Conservation (phyloP, 1,140 invertebrate genomes). For the Plectus sambesii region DNA sequence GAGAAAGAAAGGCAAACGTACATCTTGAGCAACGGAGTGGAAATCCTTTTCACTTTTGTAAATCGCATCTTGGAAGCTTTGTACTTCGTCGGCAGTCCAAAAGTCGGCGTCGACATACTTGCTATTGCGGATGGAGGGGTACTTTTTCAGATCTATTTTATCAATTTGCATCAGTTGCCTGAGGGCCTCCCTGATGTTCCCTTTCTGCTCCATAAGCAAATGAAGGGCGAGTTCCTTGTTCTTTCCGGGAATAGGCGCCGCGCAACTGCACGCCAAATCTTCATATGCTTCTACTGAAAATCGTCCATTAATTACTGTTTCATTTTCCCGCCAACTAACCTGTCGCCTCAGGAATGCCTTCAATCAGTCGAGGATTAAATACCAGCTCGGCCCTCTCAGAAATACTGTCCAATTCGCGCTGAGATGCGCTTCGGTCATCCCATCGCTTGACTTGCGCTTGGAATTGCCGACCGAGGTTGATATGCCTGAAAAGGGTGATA, state of each 20-base stretch:
- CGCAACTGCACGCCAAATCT: conserved; percentile 63
- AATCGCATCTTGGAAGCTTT: conserved; percentile 71
- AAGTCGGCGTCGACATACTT: conserved; percentile 38
- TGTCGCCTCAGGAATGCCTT: conserved; percentile 32
- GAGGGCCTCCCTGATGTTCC: conserved; percentile 42
- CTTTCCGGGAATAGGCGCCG: conserved; percentile 60
- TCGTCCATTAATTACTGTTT: not conserved
- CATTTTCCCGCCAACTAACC: conserved; percentile 25
- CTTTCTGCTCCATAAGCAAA: conserved; percentile 55
- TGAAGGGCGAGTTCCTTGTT: conserved; percentile 89
- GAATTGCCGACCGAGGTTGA: conserved; percentile 77
- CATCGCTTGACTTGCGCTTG: conserved; percentile 57
- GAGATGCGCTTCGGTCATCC: conserved; percentile 30
- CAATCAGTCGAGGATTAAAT: conserved; percentile 35
- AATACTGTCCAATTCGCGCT: conserved; percentile 35
- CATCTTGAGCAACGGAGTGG: conserved; percentile 68
- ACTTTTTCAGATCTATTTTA: conserved; percentile 62
- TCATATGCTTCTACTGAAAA: conserved; percentile 51
- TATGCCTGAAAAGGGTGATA: conserved; percentile 57
- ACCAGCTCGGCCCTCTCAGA: conserved; percentile 40
- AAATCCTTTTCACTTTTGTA: conserved; percentile 88
- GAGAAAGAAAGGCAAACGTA: conserved; percentile 50
- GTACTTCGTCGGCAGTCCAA: conserved; percentile 61
- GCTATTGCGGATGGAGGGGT: conserved; percentile 61
- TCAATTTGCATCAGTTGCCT: conserved; percentile 42